These are phyloP conservation scores for Camponotus pennsylvanicus DNA, from an alignment of 1,140 invertebrate genomes.

Conservation along the genomic window DNA sequence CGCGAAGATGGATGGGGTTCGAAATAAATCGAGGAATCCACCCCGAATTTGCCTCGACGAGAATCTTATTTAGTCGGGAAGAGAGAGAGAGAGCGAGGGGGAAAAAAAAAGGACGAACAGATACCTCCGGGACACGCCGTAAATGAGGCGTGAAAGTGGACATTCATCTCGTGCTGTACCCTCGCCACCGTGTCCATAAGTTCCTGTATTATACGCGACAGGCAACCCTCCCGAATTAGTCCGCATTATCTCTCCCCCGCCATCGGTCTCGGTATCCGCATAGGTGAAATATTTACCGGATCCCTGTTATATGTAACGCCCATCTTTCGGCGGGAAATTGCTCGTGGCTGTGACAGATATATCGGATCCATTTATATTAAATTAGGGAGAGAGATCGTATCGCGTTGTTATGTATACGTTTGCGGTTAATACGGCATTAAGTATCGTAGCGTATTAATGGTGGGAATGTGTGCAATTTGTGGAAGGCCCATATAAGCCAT, in stretches of 20 bases:
- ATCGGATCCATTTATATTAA: constrained; percentile 50
- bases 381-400: constrained; percentile 7
- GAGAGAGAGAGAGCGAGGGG: too few relatives aligned
- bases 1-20: constrained; percentile 14
- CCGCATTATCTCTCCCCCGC: constrained; percentile 32
- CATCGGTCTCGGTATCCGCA: not conserved
- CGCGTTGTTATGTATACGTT: not conserved
- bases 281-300: constrained; percentile 19
- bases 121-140: not conserved
- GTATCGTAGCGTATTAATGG: constrained; percentile 41
- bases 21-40: not conserved
- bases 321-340: not conserved
- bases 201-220: constrained; percentile 46
- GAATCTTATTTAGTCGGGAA: not conserved
- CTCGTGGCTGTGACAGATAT: not conserved
- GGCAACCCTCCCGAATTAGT: constrained; percentile 30
- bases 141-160: constrained; percentile 55
- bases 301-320: not conserved
- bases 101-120: constrained; percentile 15
- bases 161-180: constrained; percentile 18
- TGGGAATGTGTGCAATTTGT: constrained; percentile 7
- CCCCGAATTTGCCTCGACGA: not conserved
- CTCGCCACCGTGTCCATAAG: constrained; percentile 32
- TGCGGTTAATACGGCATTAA: constrained; percentile 36
- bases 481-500: constrained; percentile 8